Evolutionary conservation across 2,888 invertebrate species (phyloP), one percentile per base, ranked within the genome.

Genomic region (Odontocolon sp.): DNA sequence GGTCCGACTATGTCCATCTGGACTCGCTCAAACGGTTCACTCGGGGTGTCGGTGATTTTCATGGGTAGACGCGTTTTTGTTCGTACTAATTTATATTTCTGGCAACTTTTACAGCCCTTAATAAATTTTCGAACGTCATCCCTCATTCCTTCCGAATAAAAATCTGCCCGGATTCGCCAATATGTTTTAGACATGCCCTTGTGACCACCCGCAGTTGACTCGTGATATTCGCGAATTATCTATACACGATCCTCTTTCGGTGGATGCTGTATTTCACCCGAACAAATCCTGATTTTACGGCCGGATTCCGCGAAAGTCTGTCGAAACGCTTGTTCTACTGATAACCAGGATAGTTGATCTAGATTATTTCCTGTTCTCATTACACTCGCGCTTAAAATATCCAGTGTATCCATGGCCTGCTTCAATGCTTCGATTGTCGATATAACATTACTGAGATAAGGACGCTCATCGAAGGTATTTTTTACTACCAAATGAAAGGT

Each of bases 1-100:
- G 81, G 83, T 1, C 83, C 83, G 33, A 81, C 82, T 14, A 83
- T 73, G 16, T 84, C 81, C 21, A 81, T 50, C 11, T 69, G 74
- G 2, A 83, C 47, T 31, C 78, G 67, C 18, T 83, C 80, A 6
- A 78, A 75, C 0, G 80, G 71, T 8, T 59, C 54, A 0, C 40
- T 52, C 2, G 61, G 56, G 0, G 66, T 76, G 9, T 66, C 61
- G 0, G 75, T 76, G 1, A 66, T 70, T 3, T 28, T 38, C 47
- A 75, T 63, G 2, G 64, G 54, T 6, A 54, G n/a, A 21, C 54
- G 54, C 9, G 54, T 54, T 16, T 47, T 56, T 18, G 21, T 50
- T n/a, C 50, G 50, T n/a, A 50, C 50, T 3, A 50, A n/a, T 50
- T 50, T 50, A 5, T 50, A 6, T 52, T 52, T 26, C 3, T 52